Base-by-base conservation (phyloP, 2,113 vertebrate genomes). In the Colistium nudipinnis region DNA sequence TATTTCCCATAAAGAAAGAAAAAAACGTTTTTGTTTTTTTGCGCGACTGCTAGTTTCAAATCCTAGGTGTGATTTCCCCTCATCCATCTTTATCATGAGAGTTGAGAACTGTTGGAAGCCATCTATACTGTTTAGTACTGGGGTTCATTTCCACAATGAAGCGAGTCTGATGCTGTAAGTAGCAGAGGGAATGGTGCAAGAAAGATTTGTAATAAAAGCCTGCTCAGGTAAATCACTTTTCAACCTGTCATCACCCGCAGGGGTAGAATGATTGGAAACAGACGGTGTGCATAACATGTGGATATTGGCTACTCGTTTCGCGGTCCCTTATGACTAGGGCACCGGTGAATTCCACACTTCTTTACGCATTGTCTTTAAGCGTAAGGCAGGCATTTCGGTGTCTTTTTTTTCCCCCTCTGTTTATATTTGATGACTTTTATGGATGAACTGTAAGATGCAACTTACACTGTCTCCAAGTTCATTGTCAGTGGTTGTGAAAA, bases 221-320 rank as follows among this genome's bases (percentile, higher is more conserved):
- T 9, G 67, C 71, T 77, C 87, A 90, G 89, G 88, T 92, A 90
- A 91, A 89, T 90, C 82, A 85, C 79, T 90, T 88, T 79, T 90
- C 87, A 83, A 81, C 83, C 87, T 92, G 91, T 92, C 90, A 82
- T 88, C 91, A 72, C 87, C 76, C 68, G 19, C 75, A 33, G 74
- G 77, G 78, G 64, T 77, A 62, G 87, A 87, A 86, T 89, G 90
- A 91, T 88, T 91, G 82, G 87, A 92, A 92, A 87, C 88, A 90
- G 87, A 80, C 65, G 41, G 62, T 25, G 81, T 83, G 86, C 84
- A 72, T 87, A 87, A 85, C 82, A 86, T 89, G 84, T 88, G 87
- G 88, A 84, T 84, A 81, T 83, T 80, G 78, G 72, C 86, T 80
- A 49, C 87, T 84, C 74, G 5, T 81, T 81, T 80, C 81, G 80